Evolutionary conservation across 2,797 vertebrate genomes (phyloP).

Genomic region (Takifugu rubripes): DNA sequence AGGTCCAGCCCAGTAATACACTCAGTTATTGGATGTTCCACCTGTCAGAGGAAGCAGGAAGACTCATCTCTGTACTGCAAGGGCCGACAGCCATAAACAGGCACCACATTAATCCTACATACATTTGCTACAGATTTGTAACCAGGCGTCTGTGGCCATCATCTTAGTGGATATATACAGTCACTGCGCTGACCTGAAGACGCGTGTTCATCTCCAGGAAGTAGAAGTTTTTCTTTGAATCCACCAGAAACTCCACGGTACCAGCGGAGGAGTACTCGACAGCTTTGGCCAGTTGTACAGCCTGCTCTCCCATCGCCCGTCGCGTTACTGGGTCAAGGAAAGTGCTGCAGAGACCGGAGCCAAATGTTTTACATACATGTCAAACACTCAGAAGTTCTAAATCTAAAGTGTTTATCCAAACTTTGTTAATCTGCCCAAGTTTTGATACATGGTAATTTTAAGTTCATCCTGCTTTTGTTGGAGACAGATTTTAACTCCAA

Average conservation of each 20-base stretch:
- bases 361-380: no score
- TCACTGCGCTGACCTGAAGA: slow-evolving; percentile 83
- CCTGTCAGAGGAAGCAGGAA: slow-evolving; percentile 72
- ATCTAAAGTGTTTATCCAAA: no score
- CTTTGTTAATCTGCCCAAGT: no score
- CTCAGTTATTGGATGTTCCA: slow-evolving; percentile 98
- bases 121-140: no score
- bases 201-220: slow-evolving; percentile 99
- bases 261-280: slow-evolving; percentile 96
- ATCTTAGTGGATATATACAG: no score
- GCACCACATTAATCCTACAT: no score
- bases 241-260: slow-evolving; percentile 97
- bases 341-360: slow-evolving; percentile 69
- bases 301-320: slow-evolving; percentile 94
- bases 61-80: no score
- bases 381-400: no score
- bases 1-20: slow-evolving; percentile 96
- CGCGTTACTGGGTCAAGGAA: slow-evolving; percentile 89
- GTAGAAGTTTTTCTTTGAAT: slow-evolving; percentile 93
- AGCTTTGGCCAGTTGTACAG: slow-evolving; percentile 91
- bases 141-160: no score
- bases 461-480: no score
- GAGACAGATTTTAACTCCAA: not conserved
- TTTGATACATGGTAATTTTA: no score
- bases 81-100: no score